These are phyloP conservation scores for Podarcis siculus DNA, from an alignment of 2,797 vertebrate genomes.

Conservation along the genomic window DNA sequence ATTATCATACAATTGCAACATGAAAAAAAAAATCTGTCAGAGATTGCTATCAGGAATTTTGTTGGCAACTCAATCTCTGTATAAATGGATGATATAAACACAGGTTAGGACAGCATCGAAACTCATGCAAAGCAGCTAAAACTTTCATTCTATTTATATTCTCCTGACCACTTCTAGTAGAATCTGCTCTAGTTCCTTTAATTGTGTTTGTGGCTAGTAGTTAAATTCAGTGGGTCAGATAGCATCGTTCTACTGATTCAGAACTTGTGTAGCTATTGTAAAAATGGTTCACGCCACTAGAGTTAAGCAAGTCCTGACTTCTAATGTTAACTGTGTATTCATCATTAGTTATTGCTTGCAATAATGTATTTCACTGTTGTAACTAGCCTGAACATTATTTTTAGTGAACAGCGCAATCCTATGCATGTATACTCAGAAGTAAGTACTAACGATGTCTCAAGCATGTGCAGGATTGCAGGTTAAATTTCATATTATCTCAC, in stretches of 20 bases:
- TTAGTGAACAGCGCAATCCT: neutral
- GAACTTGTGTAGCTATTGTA: conserved; percentile 43
- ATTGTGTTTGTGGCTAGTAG: conserved; percentile 16
- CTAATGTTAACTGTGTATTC: conserved; percentile 40
- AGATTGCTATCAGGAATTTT: conserved; percentile 16
- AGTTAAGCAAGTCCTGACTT: conserved; percentile 54
- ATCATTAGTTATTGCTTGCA: conserved; percentile 37
- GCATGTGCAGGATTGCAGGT: neutral
- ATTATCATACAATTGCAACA: conserved; percentile 16
- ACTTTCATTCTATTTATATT: conserved; percentile 2
- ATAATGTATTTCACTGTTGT: neutral
- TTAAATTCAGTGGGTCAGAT: conserved; percentile 45
- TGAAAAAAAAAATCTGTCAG: neutral
- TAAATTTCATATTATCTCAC: neutral
- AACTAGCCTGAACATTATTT: neutral
- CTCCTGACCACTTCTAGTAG: rapidly evolving
- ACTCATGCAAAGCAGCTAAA: neutral
- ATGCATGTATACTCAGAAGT: neutral
- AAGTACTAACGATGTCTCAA: neutral
- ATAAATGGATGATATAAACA: neutral
- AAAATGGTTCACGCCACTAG: conserved; percentile 61
- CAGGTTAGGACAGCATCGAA: neutral
- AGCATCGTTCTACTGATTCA: conserved; percentile 48
- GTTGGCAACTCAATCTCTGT: conserved; percentile 6
- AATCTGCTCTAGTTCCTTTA: neutral